Evolutionary conservation across 2,797 vertebrate species (phyloP).

Genomic region (Eptatretus atami): DNA sequence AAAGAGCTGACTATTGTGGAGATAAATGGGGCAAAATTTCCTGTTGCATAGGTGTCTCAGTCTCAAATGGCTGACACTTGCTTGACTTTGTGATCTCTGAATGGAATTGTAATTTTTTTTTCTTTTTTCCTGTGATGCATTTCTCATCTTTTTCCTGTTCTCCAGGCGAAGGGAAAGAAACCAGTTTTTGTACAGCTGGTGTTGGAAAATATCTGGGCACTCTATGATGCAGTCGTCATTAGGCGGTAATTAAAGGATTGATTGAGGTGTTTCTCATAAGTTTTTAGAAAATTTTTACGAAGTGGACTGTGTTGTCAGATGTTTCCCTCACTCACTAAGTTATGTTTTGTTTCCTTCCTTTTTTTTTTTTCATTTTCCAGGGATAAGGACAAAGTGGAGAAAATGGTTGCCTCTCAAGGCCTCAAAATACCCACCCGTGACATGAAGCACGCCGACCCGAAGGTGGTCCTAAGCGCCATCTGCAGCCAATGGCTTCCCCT

Average conservation of each 20-base stretch:
- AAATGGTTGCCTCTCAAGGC: constrained; percentile 46
- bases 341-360: neutral
- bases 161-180: constrained; percentile 73
- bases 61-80: constrained; percentile 1
- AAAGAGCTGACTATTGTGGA: too few relatives aligned
- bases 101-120: neutral
- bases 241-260: constrained; percentile 25
- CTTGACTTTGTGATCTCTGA: neutral
- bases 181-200: constrained; percentile 74
- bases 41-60: neutral
- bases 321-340: neutral
- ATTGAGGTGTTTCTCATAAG: neutral
- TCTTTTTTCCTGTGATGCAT: neutral
- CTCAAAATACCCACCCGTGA: constrained; percentile 41
- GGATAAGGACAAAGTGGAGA: constrained; percentile 68
- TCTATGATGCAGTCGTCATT: constrained; percentile 52
- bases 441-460: constrained; percentile 44
- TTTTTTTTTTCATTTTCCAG: constrained; percentile 14
- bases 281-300: neutral
- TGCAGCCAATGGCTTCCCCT: constrained; percentile 76
- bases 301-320: neutral
- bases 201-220: constrained; percentile 78
- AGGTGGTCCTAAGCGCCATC: constrained; percentile 58
- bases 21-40: too few relatives aligned
- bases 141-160: neutral